Evolutionary conservation across 2,797 vertebrate genomes (phyloP), one percentile per base, ranked within the genome.

Genomic region (Oreochromis grahami): DNA sequence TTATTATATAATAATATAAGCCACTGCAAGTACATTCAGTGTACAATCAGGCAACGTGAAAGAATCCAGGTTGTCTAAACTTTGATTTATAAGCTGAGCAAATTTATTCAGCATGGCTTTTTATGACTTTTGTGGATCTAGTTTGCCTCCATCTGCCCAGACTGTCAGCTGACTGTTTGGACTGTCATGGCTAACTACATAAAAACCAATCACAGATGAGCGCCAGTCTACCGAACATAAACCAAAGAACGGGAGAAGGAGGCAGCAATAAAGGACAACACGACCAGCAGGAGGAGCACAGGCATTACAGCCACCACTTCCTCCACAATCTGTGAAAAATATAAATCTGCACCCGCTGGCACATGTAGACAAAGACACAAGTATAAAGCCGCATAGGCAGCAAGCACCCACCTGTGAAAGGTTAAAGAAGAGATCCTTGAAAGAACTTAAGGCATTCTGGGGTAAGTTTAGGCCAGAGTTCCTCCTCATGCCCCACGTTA

Each of bases 221-320:
- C 17, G 10, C 45, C 70, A 17, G 24, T 74, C 45, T n/a, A 74
- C 7, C 3, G 4, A 50, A 45, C 45, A 50, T 13, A n/a, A 74
- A 74, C 70, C 70, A 74, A 50, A 50, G 17, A 79, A 83, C 8
- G 58, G 82, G 86, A 84, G 52, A 41, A 58, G 76, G 76, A 65
- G 38, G 72, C 76, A 84, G 65, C 50, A 81, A 81, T 80, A 83
- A 84, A 81, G 78, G 87, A 88, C 84, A 88, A 87, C 78, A 89
- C 80, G 83, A 86, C 88, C 82, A 87, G 83, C 87, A 81, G 77
- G 86, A 79, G 77, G 50, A 4, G 14, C 65, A 55, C 6, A 45
- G 70, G 87, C 82, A 80, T 77, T 76, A n/a, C 60, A 72, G 72
- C 15, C 63, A 32, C 17, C 21, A 32, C 51, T 83, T 88, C 63